Base-by-base conservation (phyloP, 2,113 vertebrate genomes). In the Pogonocichla stellata region DNA sequence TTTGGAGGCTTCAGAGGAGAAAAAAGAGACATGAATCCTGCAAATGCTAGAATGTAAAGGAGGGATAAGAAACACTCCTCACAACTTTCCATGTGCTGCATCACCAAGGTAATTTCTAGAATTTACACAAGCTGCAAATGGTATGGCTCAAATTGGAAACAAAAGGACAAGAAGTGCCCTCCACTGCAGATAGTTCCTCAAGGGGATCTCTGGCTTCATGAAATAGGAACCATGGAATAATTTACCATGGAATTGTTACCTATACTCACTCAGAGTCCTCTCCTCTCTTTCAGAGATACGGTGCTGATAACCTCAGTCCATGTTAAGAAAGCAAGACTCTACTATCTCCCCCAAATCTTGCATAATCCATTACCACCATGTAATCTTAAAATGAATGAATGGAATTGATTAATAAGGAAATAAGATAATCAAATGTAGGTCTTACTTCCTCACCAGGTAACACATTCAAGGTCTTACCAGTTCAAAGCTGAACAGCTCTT, bases 11-110 rank as follows among this genome's bases (percentile, higher is more conserved):
- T 43, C 31, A 23, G 28, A 34, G 19, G 29, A 38, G 31, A 3
- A 11, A 34, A 3, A 11, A 34, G 38, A 14, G 28, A 45, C 19
- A 47, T 0, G 9, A 83, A 57, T 48, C 0, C 28, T 43, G 2
- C 34, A 87, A 51, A 36, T n/a, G 66, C 25, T 19, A 77, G 40
- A 82, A 65, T 0, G 5, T n/a, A 48, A 74, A 16, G 34, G n/a
- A 82, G 22, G 42, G 34, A 71, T 33, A 5, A 91, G 45, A 69
- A 91, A 69, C 77, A 26, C 36, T 85, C 65, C 42, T 65, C 50
- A 48, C 51, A 66, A 31, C 24, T 22, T 67, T 65, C 73, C 75
- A 67, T 9, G 12, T 43, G 47, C 82, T 80, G 54, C 23, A 38
- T 8, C 77, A 64, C 8, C 3, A 38, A 67, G 28, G 3, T 11